phyloP scores from a whole-genome alignment of 1,140 invertebrate genomes.

The Drosophila asahinai region DNA sequence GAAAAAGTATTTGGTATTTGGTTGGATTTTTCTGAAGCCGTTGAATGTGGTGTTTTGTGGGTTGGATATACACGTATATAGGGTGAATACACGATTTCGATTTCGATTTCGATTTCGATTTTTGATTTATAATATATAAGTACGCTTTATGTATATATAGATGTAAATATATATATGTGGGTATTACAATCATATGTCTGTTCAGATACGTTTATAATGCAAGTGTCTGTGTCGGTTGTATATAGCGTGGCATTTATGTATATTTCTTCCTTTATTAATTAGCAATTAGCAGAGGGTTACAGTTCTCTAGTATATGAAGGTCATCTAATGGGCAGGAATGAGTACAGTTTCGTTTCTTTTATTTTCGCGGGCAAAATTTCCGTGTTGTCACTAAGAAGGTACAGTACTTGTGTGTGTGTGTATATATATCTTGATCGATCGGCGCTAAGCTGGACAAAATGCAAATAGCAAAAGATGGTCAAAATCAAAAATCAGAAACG shows the following conservation, averaged over 20 bases:
- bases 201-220: conserved; percentile 75
- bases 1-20: conserved; percentile 28
- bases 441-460: conserved; percentile 57
- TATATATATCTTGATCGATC: conserved; percentile 58
- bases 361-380: conserved; percentile 63
- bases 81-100: conserved; percentile 24
- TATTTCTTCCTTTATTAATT: conserved; percentile 28
- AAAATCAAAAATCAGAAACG: conserved; percentile 44
- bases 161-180: conserved; percentile 55
- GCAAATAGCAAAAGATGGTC: conserved; percentile 37
- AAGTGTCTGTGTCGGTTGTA: conserved; percentile 23
- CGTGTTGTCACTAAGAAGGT: conserved; percentile 70
- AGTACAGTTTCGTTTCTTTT: conserved; percentile 57
- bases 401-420: conserved; percentile 73
- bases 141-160: conserved; percentile 55
- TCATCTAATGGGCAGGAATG: conserved; percentile 82
- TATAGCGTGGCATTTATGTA: conserved; percentile 31
- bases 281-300: conserved; percentile 59
- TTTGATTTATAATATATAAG: conserved; percentile 28
- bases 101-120: conserved; percentile 11
- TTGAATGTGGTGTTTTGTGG: conserved; percentile 40
- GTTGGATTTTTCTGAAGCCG: conserved; percentile 38
- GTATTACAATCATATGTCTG: conserved; percentile 71
- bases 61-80: conserved; percentile 47
- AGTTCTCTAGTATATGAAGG: conserved; percentile 64